A percentile compares a stretch with the other conserved stretches of the same genome.
These are phyloP conservation scores for Aphelinus certus DNA, from an alignment of 1,140 invertebrate genomes.

Conservation along the genomic window DNA sequence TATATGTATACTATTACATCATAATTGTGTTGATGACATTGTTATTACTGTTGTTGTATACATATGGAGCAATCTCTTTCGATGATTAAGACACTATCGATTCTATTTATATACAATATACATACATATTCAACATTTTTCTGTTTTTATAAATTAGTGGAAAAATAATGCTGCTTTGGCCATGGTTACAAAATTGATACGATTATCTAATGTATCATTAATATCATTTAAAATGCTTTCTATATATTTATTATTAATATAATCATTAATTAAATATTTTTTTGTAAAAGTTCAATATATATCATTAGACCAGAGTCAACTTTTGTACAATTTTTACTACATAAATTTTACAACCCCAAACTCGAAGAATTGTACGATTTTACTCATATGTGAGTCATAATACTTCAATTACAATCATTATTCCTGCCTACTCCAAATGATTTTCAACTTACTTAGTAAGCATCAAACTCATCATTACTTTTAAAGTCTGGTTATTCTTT, in stretches of 20 bases:
- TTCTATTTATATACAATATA: constrained; percentile 43
- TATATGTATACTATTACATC: constrained; percentile 31
- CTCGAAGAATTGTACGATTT: constrained; percentile 19
- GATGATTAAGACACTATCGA: constrained; percentile 30
- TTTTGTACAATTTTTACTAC: neutral
- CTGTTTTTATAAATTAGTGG: constrained; percentile 59
- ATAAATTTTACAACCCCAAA: constrained; percentile 2
- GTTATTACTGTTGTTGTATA: constrained; percentile 24
- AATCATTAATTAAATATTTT: constrained; percentile 40
- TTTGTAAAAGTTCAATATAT: constrained; percentile 46
- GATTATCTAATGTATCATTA: constrained; percentile 43
- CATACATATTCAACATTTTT: constrained; percentile 39
- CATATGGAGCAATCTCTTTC: constrained; percentile 36
- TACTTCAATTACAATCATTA: constrained; percentile 19
- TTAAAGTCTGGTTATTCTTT: constrained; percentile 40
- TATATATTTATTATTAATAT: too few species aligned
- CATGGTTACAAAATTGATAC: constrained; percentile 57
- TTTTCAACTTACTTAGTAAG: constrained; percentile 39
- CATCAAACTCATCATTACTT: constrained; percentile 39
- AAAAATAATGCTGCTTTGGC: constrained; percentile 67
- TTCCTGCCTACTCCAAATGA: constrained; percentile 9
- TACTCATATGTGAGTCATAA: constrained; percentile 9
- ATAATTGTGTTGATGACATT: constrained; percentile 19
- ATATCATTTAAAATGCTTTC: neutral
- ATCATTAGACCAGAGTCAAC: too few species aligned